Evolutionary conservation across 2,113 vertebrate genomes (phyloP).

Genomic region (Speoplatyrhinus poulsoni): DNA sequence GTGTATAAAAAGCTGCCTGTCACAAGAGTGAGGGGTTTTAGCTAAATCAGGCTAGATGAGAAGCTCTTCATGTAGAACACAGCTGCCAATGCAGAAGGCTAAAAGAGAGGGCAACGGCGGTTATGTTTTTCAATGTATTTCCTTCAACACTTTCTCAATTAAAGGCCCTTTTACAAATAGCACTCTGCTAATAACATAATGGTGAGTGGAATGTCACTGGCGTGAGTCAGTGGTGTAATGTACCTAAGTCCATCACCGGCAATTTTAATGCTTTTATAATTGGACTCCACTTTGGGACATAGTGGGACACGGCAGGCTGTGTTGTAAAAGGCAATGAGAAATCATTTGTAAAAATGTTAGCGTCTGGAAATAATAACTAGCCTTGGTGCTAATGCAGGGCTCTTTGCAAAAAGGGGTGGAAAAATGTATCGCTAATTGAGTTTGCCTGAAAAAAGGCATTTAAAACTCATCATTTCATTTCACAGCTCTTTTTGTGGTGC

Average conservation of each 20-base stretch:
- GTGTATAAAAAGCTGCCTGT: conserved; percentile 32
- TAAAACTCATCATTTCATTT: conserved; percentile 86
- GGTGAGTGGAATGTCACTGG: conserved; percentile 79
- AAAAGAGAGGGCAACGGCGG: conserved; percentile 47
- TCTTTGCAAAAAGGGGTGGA: conserved; percentile 70
- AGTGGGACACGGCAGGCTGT: conserved; percentile 54
- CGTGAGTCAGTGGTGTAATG: conserved; percentile 74
- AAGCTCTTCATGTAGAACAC: conserved; percentile 52
- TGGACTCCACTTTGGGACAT: conserved; percentile 77
- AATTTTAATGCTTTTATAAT: conserved; percentile 83
- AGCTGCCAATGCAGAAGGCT: conserved; percentile 48
- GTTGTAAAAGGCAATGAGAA: conserved; percentile 69
- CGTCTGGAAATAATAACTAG: conserved; percentile 77
- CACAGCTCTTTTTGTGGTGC: conserved; percentile 74
- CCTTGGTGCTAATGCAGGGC: conserved; percentile 79
- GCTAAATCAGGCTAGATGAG: conserved; percentile 59
- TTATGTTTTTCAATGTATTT: conserved; percentile 74
- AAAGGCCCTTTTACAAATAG: conserved; percentile 73
- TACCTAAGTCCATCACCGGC: conserved; percentile 76
- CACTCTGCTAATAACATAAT: conserved; percentile 81
- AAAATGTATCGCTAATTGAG: conserved; percentile 78
- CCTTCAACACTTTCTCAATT: conserved; percentile 76
- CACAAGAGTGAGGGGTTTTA: conserved; percentile 58
- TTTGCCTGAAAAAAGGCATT: conserved; percentile 81
- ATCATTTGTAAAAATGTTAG: conserved; percentile 78